Conservation (phyloP, 2,113 vertebrate genomes). For the Enhydra lutris region DNA sequence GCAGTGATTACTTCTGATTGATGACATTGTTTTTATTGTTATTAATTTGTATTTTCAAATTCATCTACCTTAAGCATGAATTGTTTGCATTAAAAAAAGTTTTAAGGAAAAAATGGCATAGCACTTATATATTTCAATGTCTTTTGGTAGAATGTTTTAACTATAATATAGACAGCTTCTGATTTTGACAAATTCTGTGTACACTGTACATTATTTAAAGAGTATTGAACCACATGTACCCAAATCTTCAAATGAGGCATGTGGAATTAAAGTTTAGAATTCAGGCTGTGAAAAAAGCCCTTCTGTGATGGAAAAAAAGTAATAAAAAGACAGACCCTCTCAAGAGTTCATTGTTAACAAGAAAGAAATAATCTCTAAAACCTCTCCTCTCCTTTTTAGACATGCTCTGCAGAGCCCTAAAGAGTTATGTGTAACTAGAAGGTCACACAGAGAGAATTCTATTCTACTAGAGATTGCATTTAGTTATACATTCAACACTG, state of each 20-base stretch:
- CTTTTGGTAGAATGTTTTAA: not conserved
- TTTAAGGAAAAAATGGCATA: not conserved
- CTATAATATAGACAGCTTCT: not conserved
- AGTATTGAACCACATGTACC: not conserved
- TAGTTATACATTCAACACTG: not conserved
- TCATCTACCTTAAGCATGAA: not conserved
- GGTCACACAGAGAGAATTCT: not conserved
- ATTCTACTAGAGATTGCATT: no score
- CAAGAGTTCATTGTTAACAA: not conserved
- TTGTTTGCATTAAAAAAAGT: not conserved
- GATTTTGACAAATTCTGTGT: not conserved
- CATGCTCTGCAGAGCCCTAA: fast-evolving
- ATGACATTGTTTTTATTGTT: not conserved
- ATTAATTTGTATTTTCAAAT: not conserved
- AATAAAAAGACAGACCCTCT: not conserved
- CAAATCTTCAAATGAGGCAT: not conserved
- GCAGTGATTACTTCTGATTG: not conserved
- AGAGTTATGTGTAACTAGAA: not conserved
- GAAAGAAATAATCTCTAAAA: not conserved
- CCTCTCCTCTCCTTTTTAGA: not conserved
- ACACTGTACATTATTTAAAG: not conserved
- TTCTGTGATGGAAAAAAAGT: not conserved
- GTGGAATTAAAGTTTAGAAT: not conserved
- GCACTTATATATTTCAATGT: not conserved
- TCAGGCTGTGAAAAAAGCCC: not conserved